Evolutionary conservation across 2,888 invertebrate genomes (phyloP), one percentile per base, ranked within the genome.

Genomic region (Tetheella fluctuosa): DNA sequence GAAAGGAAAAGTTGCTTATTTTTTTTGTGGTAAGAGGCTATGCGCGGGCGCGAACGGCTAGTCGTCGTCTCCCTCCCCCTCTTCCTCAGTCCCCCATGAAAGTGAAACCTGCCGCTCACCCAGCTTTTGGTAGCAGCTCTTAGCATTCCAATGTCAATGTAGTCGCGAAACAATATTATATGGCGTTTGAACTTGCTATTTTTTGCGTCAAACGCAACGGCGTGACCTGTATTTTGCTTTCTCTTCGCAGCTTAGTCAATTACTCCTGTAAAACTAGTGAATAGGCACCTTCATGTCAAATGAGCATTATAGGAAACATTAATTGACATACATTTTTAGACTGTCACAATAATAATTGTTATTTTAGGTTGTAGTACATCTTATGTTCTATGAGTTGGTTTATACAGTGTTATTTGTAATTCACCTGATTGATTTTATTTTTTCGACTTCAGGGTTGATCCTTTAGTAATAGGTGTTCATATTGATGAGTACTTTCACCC

Each of bases 1-100:
- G 92, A 91, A 92, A 91, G 91, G 87, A 91, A 91, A 91, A 90
- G 91, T 90, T 86, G 86, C 84, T 86, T 83, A 86, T 89, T 90
- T 91, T 91, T 88, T 88, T 30, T 55, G 85, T 85, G 77, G 82
- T 79, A 80, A 81, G 84, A 82, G 79, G 85, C 80, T 80, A 83
- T 86, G 81, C 84, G 88, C 89, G 84, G 80, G 87, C 88, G 74
- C 85, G 85, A 76, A 85, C 84, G 76, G 62, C 52, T 64, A 65
- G 64, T 65, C 60, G 34, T 34, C 34, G 34, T 34, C 34, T 2
- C 59, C 60, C 57, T 62, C n/a, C 59, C 55, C 58, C 62, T 53
- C 34, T 67, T 59, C 62, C 62, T 63, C 64, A 62, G 66, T 67
- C 72, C 70, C 72, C 70, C 71, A 79, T 79, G 89, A 88, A 90